Conservation (phyloP, 2,113 vertebrate genomes). For the Ochotona princeps region DNA sequence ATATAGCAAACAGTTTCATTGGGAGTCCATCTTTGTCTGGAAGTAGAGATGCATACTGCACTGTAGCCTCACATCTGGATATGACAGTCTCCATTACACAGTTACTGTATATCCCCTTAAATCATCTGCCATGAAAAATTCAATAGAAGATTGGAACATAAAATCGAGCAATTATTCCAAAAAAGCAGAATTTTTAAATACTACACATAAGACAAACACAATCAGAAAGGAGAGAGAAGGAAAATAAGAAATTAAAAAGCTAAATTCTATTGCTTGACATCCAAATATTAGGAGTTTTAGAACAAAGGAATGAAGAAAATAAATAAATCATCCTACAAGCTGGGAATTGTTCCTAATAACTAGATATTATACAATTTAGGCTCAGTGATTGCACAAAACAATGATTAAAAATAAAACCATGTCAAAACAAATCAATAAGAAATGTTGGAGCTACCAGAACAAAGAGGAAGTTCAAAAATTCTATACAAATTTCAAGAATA, state of each 20-base stretch:
- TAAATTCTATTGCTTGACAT: not conserved
- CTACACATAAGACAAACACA: not conserved
- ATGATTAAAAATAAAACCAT: not conserved
- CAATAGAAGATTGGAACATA: not conserved
- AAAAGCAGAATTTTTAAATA: not conserved
- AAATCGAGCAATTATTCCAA: not conserved
- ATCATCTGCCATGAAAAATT: not conserved
- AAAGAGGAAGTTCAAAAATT: not conserved
- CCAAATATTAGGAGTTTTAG: not conserved
- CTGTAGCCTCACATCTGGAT: no score
- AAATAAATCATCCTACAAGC: not conserved
- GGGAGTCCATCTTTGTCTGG: no score
- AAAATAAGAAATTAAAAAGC: conserved; percentile 17
- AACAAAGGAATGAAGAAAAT: not conserved
- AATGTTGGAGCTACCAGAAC: not conserved
- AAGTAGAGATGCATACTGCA: no score
- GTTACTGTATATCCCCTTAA: not conserved
- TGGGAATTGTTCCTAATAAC: no score
- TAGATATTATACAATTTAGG: no score
- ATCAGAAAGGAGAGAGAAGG: no score
- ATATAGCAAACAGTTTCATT: no score
- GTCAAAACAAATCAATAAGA: not conserved
- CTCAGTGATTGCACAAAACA: not conserved
- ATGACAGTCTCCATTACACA: no score
- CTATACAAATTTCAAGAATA: not conserved